Evolutionary conservation across 92 coral and sea anemone genomes (phyloP).

Genomic region (Actinostola sp.): DNA sequence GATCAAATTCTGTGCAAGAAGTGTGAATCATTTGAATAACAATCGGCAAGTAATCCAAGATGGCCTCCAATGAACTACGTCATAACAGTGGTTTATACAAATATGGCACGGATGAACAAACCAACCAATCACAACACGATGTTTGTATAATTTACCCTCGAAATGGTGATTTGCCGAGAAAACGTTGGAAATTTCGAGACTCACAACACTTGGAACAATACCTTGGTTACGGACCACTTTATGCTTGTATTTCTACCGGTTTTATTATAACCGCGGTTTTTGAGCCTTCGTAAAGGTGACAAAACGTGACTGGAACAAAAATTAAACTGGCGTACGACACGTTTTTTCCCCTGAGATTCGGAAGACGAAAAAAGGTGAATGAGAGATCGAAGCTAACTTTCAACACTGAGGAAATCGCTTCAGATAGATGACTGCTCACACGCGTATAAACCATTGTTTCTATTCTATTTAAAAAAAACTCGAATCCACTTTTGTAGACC

Average conservation of each 20-base stretch:
- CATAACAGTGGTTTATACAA: slow-evolving; percentile 4
- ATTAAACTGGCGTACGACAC: not conserved
- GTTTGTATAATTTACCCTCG: slow-evolving; percentile 24
- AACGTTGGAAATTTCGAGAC: slow-evolving; percentile 53
- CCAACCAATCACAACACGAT: slow-evolving; percentile 64
- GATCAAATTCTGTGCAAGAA: slow-evolving; percentile 41
- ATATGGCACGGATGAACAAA: not conserved
- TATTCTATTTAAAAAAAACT: not conserved
- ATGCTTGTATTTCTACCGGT: not conserved
- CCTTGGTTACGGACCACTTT: slow-evolving; percentile 27
- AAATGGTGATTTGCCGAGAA: slow-evolving; percentile 39
- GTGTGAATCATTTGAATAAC: slow-evolving; percentile 55
- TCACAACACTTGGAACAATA: slow-evolving; percentile 11
- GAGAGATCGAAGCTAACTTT: too few relatives aligned
- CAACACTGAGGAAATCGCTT: too few relatives aligned
- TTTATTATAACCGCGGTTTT: not conserved
- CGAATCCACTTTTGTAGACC: not conserved
- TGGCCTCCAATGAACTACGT: slow-evolving; percentile 88
- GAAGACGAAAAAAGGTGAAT: too few relatives aligned
- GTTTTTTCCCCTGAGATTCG: not conserved
- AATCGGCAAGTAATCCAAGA: slow-evolving; percentile 65
- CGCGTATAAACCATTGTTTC: too few relatives aligned
- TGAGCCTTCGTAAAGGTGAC: not conserved
- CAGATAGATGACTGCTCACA: too few relatives aligned
- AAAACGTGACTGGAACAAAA: not conserved